A percentile compares a stretch with the other conserved stretches of the same genome.
Conservation (phyloP, 2,113 vertebrate species). For the Oriolus oriolus region DNA sequence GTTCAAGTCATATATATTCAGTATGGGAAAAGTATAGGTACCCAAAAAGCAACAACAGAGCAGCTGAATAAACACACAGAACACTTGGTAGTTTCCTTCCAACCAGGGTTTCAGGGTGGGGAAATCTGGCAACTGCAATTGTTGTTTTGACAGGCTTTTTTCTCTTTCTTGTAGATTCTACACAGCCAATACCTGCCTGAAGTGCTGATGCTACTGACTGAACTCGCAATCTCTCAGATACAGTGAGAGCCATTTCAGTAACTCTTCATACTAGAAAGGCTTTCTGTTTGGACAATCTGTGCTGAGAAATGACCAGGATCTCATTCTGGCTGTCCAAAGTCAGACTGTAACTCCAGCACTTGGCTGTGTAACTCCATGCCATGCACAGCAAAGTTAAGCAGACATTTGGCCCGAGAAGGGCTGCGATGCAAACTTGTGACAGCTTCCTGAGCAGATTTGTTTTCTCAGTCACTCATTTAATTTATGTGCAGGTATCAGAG, state of each 20-base stretch:
- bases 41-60: neutral
- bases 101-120: neutral
- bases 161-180: constrained; percentile 75
- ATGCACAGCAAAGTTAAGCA: neutral
- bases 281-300: neutral
- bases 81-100: neutral
- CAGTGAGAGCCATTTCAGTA: constrained; percentile 42
- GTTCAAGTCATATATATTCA: neutral
- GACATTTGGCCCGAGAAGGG: neutral
- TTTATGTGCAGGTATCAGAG: neutral
- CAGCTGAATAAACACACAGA: neutral
- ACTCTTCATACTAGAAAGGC: neutral
- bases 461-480: neutral
- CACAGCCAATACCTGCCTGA: constrained; percentile 78
- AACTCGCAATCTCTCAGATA: constrained; percentile 77
- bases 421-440: neutral
- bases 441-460: neutral
- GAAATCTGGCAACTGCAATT: neutral
- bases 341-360: neutral
- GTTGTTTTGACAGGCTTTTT: neutral
- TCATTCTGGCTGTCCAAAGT: neutral
- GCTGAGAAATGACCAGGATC: neutral
- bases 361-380: neutral
- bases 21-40: neutral
- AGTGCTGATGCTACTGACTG: constrained; percentile 85